Evolutionary conservation across 2,113 vertebrate genomes (phyloP).

Genomic region (Xiphophorus couchianus): DNA sequence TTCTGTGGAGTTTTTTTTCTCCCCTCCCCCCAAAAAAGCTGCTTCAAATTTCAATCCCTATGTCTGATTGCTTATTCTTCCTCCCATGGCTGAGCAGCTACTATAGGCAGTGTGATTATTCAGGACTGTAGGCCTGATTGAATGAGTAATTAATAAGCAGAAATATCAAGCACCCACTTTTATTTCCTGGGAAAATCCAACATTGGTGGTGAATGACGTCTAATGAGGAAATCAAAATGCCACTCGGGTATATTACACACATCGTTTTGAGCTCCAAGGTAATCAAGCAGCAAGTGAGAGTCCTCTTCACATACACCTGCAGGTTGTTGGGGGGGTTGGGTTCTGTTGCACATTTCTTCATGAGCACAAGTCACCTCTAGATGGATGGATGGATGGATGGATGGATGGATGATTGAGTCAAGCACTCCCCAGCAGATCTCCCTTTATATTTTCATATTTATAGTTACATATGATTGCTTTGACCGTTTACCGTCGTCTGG

Average conservation of each 20-base stretch:
- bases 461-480: too few relatives aligned
- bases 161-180: constrained; percentile 32
- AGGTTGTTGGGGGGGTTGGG: too few relatives aligned
- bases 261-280: constrained; percentile 18
- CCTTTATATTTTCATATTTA: too few relatives aligned
- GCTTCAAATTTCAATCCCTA: constrained; percentile 17
- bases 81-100: constrained; percentile 15
- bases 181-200: constrained; percentile 21
- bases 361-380: too few relatives aligned
- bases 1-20: background rate
- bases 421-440: too few relatives aligned
- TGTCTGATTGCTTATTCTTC: constrained; percentile 29
- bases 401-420: too few relatives aligned
- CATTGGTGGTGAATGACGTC: constrained; percentile 33
- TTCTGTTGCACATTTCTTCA: too few relatives aligned
- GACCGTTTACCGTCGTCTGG: too few relatives aligned
- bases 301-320: background rate
- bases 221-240: constrained; percentile 24
- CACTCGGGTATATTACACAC: constrained; percentile 23
- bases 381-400: background rate
- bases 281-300: background rate
- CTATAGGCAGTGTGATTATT: constrained; percentile 24
- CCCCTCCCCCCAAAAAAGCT: background rate
- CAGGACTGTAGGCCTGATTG: constrained; percentile 25
- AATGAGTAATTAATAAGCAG: constrained; percentile 30